These are phyloP conservation scores for Parazoanthus darwini DNA, from an alignment of 92 coral and sea anemone species.

Conservation along the genomic window DNA sequence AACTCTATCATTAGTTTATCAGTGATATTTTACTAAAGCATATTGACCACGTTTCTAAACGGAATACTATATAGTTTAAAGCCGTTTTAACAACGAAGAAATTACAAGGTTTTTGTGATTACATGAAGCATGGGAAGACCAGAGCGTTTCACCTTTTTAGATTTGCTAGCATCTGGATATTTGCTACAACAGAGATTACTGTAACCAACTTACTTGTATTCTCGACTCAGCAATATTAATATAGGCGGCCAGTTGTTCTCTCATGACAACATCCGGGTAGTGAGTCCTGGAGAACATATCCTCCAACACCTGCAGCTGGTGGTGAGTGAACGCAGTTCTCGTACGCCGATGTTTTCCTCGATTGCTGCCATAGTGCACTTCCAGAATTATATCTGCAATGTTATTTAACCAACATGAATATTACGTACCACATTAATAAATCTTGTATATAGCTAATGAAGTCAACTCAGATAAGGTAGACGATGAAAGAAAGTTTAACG, in stretches of 20 bases:
- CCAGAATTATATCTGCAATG: constrained; percentile 87
- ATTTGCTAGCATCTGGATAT: not conserved
- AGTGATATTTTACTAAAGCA: no score
- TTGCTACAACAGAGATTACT: not conserved
- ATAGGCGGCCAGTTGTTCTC: constrained; percentile 85
- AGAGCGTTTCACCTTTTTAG: no score
- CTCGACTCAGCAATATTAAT: constrained; percentile 87
- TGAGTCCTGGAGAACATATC: constrained; percentile 84
- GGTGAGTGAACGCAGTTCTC: constrained; percentile 97
- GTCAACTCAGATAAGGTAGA: not conserved
- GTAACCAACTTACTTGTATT: constrained; percentile 71
- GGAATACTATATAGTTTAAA: no score
- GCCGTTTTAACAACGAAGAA: no score
- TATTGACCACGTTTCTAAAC: no score
- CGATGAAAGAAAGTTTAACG: not conserved
- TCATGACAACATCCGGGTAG: constrained; percentile 94
- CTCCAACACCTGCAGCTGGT: constrained; percentile 87
- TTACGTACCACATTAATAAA: not conserved
- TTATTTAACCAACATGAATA: not conserved
- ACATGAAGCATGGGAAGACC: no score
- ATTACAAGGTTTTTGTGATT: no score
- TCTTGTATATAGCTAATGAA: not conserved
- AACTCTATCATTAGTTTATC: no score
- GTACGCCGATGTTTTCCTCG: constrained; percentile 90
- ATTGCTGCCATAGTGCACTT: constrained; percentile 83